Evolutionary conservation across 2,888 invertebrate genomes (phyloP).

Genomic region (Oeneis ivallda): DNA sequence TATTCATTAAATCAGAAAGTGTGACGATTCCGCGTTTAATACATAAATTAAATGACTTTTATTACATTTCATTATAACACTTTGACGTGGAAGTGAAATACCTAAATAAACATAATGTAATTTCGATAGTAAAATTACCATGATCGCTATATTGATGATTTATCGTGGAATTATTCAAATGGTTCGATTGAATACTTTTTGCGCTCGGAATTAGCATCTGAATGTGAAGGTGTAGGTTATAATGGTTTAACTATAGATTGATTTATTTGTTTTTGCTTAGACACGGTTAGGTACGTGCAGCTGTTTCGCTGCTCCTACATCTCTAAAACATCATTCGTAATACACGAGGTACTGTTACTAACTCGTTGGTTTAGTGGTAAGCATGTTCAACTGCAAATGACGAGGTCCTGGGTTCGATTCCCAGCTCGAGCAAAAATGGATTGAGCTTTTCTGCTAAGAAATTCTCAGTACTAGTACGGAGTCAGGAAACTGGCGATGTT

Average conservation of each 20-base stretch:
- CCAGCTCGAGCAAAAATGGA: too few species aligned
- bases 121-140: constrained; percentile 22
- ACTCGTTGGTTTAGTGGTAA: too few species aligned
- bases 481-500: too few species aligned
- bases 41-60: constrained; percentile 5
- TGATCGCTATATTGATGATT: constrained; percentile 32
- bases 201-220: constrained; percentile 30
- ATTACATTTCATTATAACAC: constrained; percentile 1
- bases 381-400: too few species aligned
- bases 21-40: constrained; percentile 5
- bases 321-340: too few species aligned
- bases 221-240: constrained; percentile 20
- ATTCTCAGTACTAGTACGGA: too few species aligned
- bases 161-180: constrained; percentile 40
- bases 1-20: constrained; percentile 7
- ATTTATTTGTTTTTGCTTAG: constrained; percentile 65
- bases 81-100: constrained; percentile 8
- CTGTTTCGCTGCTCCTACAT: constrained; percentile 4
- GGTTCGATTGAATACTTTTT: constrained; percentile 41
- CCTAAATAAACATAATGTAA: constrained; percentile 10
- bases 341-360: too few species aligned
- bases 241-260: constrained; percentile 72
- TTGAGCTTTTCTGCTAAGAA: too few species aligned
- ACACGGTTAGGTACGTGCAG: constrained; percentile 31
- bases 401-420: too few species aligned